phyloP scores from a whole-genome alignment of 2,113 vertebrate genomes.

The Willisornis vidua region DNA sequence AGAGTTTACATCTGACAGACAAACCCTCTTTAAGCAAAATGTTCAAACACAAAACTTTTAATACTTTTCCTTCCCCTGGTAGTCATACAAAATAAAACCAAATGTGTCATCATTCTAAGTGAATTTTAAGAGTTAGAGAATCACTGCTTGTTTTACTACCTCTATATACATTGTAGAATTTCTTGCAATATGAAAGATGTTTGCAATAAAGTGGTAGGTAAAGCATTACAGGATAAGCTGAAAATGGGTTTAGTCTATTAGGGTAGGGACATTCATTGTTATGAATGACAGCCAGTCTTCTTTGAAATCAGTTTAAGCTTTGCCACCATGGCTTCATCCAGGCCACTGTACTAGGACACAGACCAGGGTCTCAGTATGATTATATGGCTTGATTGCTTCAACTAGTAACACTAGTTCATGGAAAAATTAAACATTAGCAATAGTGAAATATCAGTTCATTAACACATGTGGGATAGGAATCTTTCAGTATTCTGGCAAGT shows the following conservation, averaged over 20 bases:
- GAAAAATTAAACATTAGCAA: not conserved
- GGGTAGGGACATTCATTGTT: not conserved
- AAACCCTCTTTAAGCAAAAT: not conserved
- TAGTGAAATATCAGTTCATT: not conserved
- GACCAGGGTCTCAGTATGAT: not conserved
- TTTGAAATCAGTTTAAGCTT: not conserved
- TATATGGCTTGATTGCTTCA: not conserved
- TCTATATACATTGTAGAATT: not conserved
- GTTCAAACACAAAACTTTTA: not conserved
- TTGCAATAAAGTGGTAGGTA: not conserved
- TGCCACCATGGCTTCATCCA: not conserved
- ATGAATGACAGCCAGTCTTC: not conserved
- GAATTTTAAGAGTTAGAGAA: constrained; percentile 14
- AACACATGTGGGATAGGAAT: not conserved
- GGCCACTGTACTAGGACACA: not conserved
- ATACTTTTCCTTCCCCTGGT: not conserved
- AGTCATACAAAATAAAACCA: constrained; percentile 24
- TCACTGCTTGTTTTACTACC: not conserved
- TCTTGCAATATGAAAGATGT: constrained; percentile 9
- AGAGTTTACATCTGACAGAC: not conserved
- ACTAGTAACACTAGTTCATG: not conserved
- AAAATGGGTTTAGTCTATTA: not conserved
- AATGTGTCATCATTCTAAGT: not conserved
- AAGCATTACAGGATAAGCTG: not conserved
- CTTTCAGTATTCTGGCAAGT: not conserved